Evolutionary conservation across 1,140 invertebrate genomes (phyloP), one percentile per base, ranked within the genome.

Genomic region (Lepidotrigona ventralis): DNA sequence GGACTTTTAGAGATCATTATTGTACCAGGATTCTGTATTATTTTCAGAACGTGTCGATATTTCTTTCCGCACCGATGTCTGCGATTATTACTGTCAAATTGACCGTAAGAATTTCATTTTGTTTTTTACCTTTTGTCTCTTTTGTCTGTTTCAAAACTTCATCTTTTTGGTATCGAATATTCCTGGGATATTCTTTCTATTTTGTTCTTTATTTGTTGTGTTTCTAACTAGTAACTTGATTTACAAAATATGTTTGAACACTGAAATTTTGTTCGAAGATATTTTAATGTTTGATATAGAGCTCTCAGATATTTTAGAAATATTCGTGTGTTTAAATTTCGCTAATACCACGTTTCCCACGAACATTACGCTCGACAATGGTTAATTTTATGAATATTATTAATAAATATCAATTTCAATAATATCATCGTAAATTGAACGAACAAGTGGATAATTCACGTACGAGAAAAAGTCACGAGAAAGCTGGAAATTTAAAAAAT

Each of bases 21-120:
- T 29, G 23, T 56, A 29, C 29, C 58, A 56, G 51, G 23, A 56
- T 12, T 12, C 51, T 12, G 23, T 73, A 29, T 73, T 80, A 80
- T 80, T 63, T 51, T 63, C 39, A n/a, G 33, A 79, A 69, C 33
- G 56, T 53, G 63, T 80, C 56, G 70, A n/a, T 21, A 21, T 72
- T 8, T 19, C 11, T 19, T 51, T 33, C 11, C 19, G 17, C n/a
- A 1, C 11, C 51, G n/a, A 8, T 53, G 19, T 29, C 26, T 19
- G 14, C 21, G 70, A 64, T 80, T 72, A 73, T 80, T 73, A 73
- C 21, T 15, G 4, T 12, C 15, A 29, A 23, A 51, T 4, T 39
- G 9, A 29, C 12, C 54, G 12, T 8, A 19, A 21, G 17, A 56
- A 19, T 56, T 6, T 11, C 19, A n/a, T 60, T 9, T 23, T 60